A percentile compares a stretch with the other conserved stretches of the same genome.
Conservation (phyloP, 1,140 invertebrate genomes). For the Drosophila pruinosa region DNA sequence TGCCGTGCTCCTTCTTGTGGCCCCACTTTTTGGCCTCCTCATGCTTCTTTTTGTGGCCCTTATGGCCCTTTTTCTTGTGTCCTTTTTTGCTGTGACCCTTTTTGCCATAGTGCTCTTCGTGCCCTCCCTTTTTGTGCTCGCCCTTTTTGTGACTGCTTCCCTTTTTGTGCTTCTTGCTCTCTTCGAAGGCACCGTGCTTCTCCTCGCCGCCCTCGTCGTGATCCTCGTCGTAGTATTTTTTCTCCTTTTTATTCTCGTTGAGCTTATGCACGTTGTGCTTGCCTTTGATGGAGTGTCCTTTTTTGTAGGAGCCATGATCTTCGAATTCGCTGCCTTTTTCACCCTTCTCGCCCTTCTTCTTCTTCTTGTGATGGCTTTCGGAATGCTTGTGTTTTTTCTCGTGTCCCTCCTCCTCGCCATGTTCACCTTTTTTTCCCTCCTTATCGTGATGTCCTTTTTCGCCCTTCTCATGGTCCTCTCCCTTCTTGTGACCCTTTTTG, state of each 20-base stretch:
- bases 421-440: conserved; percentile 88
- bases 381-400: conserved; percentile 91
- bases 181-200: conserved; percentile 88
- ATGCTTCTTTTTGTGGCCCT: conserved; percentile 87
- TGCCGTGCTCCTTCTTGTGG: conserved; percentile 86
- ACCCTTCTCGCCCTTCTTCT: conserved; percentile 89
- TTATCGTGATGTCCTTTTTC: conserved; percentile 89
- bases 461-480: conserved; percentile 77
- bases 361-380: conserved; percentile 88
- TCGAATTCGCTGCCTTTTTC: conserved; percentile 87
- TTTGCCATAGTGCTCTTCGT: conserved; percentile 89
- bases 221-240: conserved; percentile 92
- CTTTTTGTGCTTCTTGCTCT: conserved; percentile 87
- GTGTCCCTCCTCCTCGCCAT: conserved; percentile 89
- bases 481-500: conserved; percentile 77
- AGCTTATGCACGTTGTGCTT: conserved; percentile 90
- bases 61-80: conserved; percentile 86
- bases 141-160: conserved; percentile 89
- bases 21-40: conserved; percentile 88
- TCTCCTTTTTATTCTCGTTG: conserved; percentile 92
- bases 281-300: conserved; percentile 90
- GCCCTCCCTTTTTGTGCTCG: conserved; percentile 87
- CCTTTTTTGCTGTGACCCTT: conserved; percentile 89
- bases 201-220: conserved; percentile 90
- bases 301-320: conserved; percentile 87